phyloP scores from a whole-genome alignment of 2,888 invertebrate genomes.

The Morpho achilles region DNA sequence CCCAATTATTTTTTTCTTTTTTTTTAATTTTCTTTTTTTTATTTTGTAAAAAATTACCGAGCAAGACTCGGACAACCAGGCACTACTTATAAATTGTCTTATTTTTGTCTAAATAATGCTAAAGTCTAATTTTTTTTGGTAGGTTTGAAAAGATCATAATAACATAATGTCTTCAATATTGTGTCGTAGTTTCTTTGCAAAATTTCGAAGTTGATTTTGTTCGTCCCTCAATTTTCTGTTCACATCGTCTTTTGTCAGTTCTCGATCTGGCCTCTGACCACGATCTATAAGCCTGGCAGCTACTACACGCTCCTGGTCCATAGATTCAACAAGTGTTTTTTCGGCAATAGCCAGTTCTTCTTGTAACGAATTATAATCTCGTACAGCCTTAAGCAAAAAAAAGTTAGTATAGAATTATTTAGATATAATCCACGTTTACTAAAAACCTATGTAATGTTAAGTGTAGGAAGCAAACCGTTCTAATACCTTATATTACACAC shows the following conservation, averaged over 20 bases:
- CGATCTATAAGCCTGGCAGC: slow-evolving; percentile 86
- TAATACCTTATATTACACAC: no score
- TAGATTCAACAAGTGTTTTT: slow-evolving; percentile 82
- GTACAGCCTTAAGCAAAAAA: slow-evolving; percentile 66
- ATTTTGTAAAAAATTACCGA: no score
- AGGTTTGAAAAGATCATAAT: slow-evolving; percentile 1
- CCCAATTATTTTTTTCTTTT: no score
- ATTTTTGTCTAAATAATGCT: no score
- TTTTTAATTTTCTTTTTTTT: no score
- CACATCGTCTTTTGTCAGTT: slow-evolving; percentile 82
- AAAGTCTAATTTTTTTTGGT: no score
- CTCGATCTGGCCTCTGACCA: slow-evolving; percentile 81
- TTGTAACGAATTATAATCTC: slow-evolving; percentile 84
- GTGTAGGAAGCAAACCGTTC: no score
- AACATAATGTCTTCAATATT: slow-evolving; percentile 82
- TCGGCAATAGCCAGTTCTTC: slow-evolving; percentile 84
- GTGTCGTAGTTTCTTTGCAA: slow-evolving; percentile 74
- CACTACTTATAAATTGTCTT: no score
- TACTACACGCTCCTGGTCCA: slow-evolving; percentile 83
- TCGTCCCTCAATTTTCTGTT: slow-evolving; percentile 82
- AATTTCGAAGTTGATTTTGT: slow-evolving; percentile 78
- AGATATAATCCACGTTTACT: no score
- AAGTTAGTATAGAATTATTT: not conserved
- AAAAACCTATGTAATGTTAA: no score
- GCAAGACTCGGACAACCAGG: no score